phyloP scores from a whole-genome alignment of 2,888 invertebrate genomes.

The Eupithecia insigniata region DNA sequence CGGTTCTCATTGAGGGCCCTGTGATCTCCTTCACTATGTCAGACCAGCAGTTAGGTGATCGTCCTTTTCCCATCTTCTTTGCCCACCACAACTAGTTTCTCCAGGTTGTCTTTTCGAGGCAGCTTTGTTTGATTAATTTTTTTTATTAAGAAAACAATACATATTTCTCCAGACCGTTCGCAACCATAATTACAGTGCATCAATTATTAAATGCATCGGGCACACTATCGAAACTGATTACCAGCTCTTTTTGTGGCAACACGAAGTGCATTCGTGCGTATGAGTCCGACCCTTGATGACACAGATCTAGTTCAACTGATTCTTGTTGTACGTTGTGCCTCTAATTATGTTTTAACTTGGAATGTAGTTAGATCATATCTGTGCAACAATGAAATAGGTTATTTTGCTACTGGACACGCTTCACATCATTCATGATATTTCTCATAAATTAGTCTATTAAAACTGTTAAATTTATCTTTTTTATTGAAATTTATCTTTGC shows the following conservation, averaged over 20 bases:
- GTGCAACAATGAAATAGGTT: neutral
- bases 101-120: neutral
- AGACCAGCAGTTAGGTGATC: too few relatives aligned
- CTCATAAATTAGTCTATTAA: neutral
- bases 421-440: neutral
- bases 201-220: constrained; percentile 56
- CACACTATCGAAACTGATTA: constrained; percentile 52
- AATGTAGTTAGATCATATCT: constrained; percentile 8
- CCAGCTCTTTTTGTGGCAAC: constrained; percentile 50
- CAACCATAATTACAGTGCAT: constrained; percentile 55
- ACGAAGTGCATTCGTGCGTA: constrained; percentile 51
- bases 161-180: constrained; percentile 45
- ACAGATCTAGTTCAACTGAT: constrained; percentile 24
- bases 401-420: neutral
- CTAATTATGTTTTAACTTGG: constrained; percentile 22
- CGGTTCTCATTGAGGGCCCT: too few relatives aligned
- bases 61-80: too few relatives aligned
- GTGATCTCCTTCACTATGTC: too few relatives aligned
- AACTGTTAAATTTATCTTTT: neutral
- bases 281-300: constrained; percentile 36
- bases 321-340: constrained; percentile 9
- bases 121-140: neutral
- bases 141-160: neutral
- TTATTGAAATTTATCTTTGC: neutral
- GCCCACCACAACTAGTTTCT: too few relatives aligned